These are phyloP conservation scores for Mixornis gularis DNA, from an alignment of 2,113 vertebrate genomes.

Conservation along the genomic window DNA sequence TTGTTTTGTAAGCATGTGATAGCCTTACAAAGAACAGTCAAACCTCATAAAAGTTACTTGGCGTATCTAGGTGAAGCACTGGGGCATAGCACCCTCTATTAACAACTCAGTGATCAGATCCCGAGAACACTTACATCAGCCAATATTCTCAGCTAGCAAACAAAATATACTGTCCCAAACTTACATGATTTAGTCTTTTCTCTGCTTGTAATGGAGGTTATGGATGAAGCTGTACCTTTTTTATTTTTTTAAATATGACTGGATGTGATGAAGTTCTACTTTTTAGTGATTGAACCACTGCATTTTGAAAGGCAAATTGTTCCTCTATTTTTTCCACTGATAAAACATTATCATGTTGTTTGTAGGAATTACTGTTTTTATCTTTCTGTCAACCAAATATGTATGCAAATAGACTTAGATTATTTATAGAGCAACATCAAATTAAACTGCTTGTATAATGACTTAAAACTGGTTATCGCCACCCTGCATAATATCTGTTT, in stretches of 20 bases:
- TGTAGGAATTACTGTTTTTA: slow-evolving; percentile 49
- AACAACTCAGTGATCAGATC: accelerated
- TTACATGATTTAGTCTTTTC: background rate
- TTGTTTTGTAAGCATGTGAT: background rate
- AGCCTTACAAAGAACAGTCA: background rate
- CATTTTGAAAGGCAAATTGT: slow-evolving; percentile 24
- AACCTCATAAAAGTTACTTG: background rate
- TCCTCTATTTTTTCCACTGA: slow-evolving; percentile 17
- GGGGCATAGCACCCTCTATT: background rate
- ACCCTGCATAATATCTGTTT: slow-evolving; percentile 55
- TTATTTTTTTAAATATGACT: background rate
- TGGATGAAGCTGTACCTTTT: background rate
- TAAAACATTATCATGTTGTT: slow-evolving; percentile 58
- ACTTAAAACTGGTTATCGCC: slow-evolving; percentile 59
- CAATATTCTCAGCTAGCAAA: background rate
- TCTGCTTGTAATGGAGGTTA: background rate
- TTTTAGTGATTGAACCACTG: slow-evolving; percentile 1
- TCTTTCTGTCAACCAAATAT: slow-evolving; percentile 61
- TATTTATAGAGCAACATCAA: slow-evolving; percentile 72
- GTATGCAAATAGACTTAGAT: slow-evolving; percentile 60
- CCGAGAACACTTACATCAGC: background rate
- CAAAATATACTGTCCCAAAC: background rate
- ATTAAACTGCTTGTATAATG: slow-evolving; percentile 63
- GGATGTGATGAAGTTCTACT: background rate
- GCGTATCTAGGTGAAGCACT: background rate